Conservation (phyloP, 2,113 vertebrate species). For the Gavia stellata region DNA sequence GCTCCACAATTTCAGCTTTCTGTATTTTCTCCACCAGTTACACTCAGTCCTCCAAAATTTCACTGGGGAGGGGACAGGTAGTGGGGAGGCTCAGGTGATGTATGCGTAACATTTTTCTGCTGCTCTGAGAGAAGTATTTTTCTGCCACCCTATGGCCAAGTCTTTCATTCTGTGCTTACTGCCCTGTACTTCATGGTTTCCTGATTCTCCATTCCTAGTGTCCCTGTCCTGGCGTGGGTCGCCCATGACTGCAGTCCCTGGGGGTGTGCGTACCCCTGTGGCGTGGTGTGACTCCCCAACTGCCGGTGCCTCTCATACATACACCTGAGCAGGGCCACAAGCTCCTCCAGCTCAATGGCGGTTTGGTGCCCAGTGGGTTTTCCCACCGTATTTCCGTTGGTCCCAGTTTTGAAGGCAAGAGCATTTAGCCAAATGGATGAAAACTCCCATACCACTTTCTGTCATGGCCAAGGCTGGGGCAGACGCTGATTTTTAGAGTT, state of each 20-base stretch:
- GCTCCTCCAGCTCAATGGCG: background rate
- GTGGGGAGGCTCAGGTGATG: background rate
- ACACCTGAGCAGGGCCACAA: background rate
- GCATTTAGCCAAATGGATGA: background rate
- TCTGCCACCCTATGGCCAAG: background rate
- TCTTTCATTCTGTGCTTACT: background rate
- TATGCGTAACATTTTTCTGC: background rate
- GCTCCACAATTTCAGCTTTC: background rate
- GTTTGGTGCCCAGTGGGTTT: background rate
- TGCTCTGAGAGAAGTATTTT: background rate
- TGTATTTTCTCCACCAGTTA: background rate
- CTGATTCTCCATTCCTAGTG: background rate
- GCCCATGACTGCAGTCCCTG: background rate
- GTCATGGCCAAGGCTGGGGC: background rate
- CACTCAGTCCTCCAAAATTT: background rate
- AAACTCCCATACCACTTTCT: background rate
- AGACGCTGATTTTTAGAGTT: background rate
- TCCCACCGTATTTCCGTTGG: background rate
- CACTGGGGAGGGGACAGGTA: background rate
- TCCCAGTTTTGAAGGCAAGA: background rate
- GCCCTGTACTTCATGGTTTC: background rate
- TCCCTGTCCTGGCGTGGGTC: background rate
- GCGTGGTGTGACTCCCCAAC: background rate
- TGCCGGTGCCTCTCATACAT: background rate
- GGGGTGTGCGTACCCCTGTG: too few species aligned